phyloP scores from a whole-genome alignment of 1,140 invertebrate species.

The Armadillidium nasatum region DNA sequence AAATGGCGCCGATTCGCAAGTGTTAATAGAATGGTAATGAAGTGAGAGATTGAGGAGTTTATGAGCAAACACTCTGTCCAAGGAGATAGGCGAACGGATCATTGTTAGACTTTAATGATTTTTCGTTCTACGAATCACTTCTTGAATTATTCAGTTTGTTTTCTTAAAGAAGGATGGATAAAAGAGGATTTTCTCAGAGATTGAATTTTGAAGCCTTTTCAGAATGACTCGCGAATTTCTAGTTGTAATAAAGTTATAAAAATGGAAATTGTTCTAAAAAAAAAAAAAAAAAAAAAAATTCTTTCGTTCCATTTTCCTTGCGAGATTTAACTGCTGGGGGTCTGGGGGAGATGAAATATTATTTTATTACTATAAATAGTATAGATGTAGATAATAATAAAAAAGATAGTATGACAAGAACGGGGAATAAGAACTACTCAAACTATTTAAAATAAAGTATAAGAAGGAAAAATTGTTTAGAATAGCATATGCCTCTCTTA shows the following conservation, averaged over 20 bases:
- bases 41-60: constrained; percentile 44
- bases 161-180: constrained; percentile 27
- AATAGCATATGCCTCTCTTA: too few species aligned
- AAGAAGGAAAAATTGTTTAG: too few species aligned
- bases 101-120: constrained; percentile 39
- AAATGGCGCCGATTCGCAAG: constrained; percentile 44
- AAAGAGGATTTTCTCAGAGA: constrained; percentile 1
- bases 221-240: background rate
- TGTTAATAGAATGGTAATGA: constrained; percentile 44
- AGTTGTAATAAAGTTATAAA: background rate
- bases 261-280: too few species aligned
- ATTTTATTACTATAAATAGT: too few species aligned
- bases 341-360: too few species aligned
- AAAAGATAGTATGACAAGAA: too few species aligned
- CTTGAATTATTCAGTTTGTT: constrained; percentile 32
- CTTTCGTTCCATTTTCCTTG: too few species aligned
- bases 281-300: too few species aligned
- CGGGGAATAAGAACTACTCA: too few species aligned
- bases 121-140: constrained; percentile 21
- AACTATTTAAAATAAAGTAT: too few species aligned
- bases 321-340: too few species aligned
- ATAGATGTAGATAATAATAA: too few species aligned
- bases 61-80: constrained; percentile 41
- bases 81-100: constrained; percentile 34
- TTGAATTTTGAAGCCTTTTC: background rate